Base-by-base conservation (phyloP, 1,140 invertebrate genomes). In the Bombus vancouverensis region DNA sequence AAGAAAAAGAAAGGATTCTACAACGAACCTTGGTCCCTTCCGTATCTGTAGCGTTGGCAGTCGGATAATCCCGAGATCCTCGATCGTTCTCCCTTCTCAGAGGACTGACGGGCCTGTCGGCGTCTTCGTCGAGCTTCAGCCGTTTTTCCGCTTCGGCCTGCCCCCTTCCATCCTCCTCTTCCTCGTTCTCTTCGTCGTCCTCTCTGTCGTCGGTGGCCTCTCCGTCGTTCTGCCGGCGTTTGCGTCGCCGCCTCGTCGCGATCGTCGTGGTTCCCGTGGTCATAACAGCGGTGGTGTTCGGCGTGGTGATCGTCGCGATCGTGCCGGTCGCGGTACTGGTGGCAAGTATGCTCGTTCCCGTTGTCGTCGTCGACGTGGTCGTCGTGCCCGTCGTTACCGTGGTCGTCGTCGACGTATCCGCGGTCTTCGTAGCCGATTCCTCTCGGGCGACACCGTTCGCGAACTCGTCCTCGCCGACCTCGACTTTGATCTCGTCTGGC, bases 131-230 rank as follows among this genome's bases (percentile, higher is more conserved):
- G 77, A 92, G 88, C 71, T 94, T 95, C 59, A 93, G 84, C 88
- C 91, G 92, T 85, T 91, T 93, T 78, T 94, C 92, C 72, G 68
- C 81, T 70, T 92, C 92, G 74, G 74, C 80, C 80, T 78, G 87
- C 18, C 92, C 87, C 66, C 83, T 79, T 53, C 81, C 82, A 53
- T 90, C 90, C 71, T 91, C 91, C 75, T 91, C 89, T 62, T 94
- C 47, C 94, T 95, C 86, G 94, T 96, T 89, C 93, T 92, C 95
- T 95, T 85, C 96, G 87, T 95, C 95, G 75, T 93, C 92, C 72
- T 93, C 79, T 85, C 85, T 81, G 53, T 79, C 87, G 74, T 87
- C 86, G 79, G 92, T 88, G 86, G 89, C 83, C 53, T 91, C 86
- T 32, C 84, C 83, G 80, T 89, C 85, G 78, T 87, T 89, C 39